Base-by-base conservation (phyloP, 1,140 invertebrate genomes). In the Thaumetopoea pityocampa region DNA sequence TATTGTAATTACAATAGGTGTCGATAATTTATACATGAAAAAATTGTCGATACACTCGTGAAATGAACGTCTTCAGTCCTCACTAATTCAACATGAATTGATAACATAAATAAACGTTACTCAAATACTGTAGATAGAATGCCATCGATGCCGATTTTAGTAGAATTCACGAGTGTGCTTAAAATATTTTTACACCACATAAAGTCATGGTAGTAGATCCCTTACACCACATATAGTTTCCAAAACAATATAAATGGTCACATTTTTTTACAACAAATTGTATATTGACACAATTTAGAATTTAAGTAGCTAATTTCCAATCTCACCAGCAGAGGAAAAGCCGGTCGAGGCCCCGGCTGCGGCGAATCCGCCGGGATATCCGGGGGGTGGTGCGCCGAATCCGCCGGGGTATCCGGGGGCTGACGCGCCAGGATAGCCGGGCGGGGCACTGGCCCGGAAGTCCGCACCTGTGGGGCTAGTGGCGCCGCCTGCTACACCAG, bases 331-430 rank as follows among this genome's bases (percentile, higher is more conserved):
- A 1, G 68, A 19, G 17, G 71, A 72, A 60, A 68, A 65, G 51
- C 58, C 58, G 24, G 60, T 41, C 35, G 61, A 16, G 17, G 57
- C 51, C 27, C 62, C 55, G 10, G 66, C 63, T 9, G 62, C 63
- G 4, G 51, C 41, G 42, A 73, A 76, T 2, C 63, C 72, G 9
- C 67, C 68, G 5, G 68, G 67, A 43, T 74, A 76, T n/a, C 67
- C 65, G 0, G 51, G 57, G 0, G 52, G 57, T 1, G 61, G 50
- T 29, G 46, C 49, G 24, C 14, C 22, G 10, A 40, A 23, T 20
- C 54, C 45, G 20, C 47, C 49, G 12, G 58, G 67, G 20, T 67
- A 62, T 4, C 54, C 55, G 7, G 50, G 45, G 7, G 54, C 52
- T 14, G 54, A 42, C 6, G 59, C 56, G 5, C 66, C 62, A 3